Evolutionary conservation across 2,888 invertebrate genomes (phyloP), one percentile per base, ranked within the genome.

Genomic region (Netelia inedita): DNA sequence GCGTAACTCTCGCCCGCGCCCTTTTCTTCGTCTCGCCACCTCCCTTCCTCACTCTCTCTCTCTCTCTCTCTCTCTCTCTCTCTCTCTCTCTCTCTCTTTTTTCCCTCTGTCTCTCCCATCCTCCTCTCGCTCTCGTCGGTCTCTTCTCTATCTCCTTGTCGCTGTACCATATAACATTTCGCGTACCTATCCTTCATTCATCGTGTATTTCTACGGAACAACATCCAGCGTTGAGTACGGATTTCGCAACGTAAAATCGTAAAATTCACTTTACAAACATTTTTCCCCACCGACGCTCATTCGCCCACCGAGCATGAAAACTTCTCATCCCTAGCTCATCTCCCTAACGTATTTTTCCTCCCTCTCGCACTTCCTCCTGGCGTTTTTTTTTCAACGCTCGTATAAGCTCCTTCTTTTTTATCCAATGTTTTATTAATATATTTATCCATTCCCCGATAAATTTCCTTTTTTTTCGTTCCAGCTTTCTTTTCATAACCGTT

Each of bases 191-290:
- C 68, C 74, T 73, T 50, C 55, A 69, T 69, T 78, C 61, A 28
- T 53, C 71, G 61, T 82, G 66, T 82, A 82, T 79, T 79, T 81
- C 63, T 6, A 16, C 43, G 68, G 53, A 72, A 72, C 61, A 72
- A 57, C 43, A 75, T 72, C 10, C 46, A 59, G 53, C 75, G 69
- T 69, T 72, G 75, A 61, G 46, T 82, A 72, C 79, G 79, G 55
- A 85, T 82, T 79, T 85, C 50, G n/a, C 75, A 28, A 76, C 79
- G 79, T 82, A 79, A 82, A 85, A 82, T 85, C 75, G 75, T 82
- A 79, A 85, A 85, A 85, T 85, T 82, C 79, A 85, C 76, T 82
- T 85, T 82, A 73, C 82, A 79, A 82, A 85, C 82, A 85, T 82
- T 82, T 85, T 82, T 75, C 68, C 83, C 46, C 72, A 68, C 82